A percentile compares a stretch with the other conserved stretches of the same genome.
These are phyloP conservation scores for Calvadosia cruxmelitensis DNA, from an alignment of 30 jellyfish, hydroid and myxozoan genomes.

Conservation along the genomic window DNA sequence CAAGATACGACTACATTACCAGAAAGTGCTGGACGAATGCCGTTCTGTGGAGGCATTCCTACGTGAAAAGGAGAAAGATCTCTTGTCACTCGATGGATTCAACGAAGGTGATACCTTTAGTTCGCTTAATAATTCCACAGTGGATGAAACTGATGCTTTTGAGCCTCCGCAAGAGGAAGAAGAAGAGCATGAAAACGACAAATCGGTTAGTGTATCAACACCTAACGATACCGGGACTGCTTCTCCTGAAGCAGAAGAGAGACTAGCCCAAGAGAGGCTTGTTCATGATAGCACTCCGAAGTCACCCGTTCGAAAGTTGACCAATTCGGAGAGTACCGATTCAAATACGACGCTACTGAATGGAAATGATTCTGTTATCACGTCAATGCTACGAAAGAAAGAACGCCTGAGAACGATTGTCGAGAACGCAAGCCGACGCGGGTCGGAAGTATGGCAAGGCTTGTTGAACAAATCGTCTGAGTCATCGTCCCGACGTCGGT, in stretches of 20 bases:
- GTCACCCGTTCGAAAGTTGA: background rate
- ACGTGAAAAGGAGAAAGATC: conserved; percentile 72
- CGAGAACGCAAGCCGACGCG: conserved; percentile 80
- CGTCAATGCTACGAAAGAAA: conserved; percentile 70
- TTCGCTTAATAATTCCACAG: conserved; percentile 1
- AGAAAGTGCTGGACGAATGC: conserved; percentile 64
- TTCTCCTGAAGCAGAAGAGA: background rate
- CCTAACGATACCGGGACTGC: background rate
- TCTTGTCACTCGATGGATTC: conserved; percentile 78
- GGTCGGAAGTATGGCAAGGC: conserved; percentile 79
- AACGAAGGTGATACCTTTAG: conserved; percentile 48
- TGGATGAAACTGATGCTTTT: background rate
- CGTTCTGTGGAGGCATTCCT: conserved; percentile 41
- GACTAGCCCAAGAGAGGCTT: background rate
- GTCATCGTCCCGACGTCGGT: conserved; percentile 7
- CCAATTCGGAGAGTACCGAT: background rate
- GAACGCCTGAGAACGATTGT: conserved; percentile 88
- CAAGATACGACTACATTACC: conserved; percentile 31
- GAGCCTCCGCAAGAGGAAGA: background rate
- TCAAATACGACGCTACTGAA: background rate
- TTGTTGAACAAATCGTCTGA: conserved; percentile 13
- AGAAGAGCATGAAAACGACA: background rate
- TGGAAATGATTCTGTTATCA: conserved; percentile 27
- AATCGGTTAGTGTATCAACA: background rate
- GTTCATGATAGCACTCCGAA: background rate